Base-by-base conservation (phyloP, 1,140 invertebrate genomes). In the Dreissena rostriformis region DNA sequence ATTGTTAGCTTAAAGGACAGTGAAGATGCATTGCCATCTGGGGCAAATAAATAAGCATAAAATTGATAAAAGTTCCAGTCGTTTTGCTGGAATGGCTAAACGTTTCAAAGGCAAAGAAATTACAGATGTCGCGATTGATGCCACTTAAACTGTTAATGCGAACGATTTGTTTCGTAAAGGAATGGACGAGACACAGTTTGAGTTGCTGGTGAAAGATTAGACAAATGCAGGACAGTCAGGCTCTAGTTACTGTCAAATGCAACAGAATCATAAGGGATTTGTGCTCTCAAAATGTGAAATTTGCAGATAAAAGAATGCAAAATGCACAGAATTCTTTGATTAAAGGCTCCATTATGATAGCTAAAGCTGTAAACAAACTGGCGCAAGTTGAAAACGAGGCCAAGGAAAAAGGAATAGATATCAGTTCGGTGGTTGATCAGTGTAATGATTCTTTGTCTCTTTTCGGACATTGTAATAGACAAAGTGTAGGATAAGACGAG, bases 301-400 rank as follows among this genome's bases (percentile, higher is more conserved):
- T 53, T n/a, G 52, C 57, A 26, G 72, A 53, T 57, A 74, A 74
- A 74, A 74, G 57, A 57, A 51, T 74, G 19, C 72, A 74, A 29
- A 53, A 74, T 26, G 24, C 72, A 51, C 51, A 74, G 28, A n/a
- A 51, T 11, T 74, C 72, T 26, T 53, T 74, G 72, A 74, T 74
- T 22, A 74, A 74, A 57, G 72, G 72, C 11, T 74, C 72, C 49
- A 74, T 74, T 53, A 12, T 74, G 22, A 29, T 74, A 11, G 24
- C 72, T 57, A 74, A 74, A 74, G 72, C 52, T 55, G 72, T 74
- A 22, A 74, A 74, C 72, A 57, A 74, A 51, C 49, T 74, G 19
- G 72, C 49, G 17, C 15, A 74, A 74, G 19, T 74, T 53, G 72
- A 74, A 74, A 57, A 26, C 57, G 53, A 74, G 29, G 29, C 22